Percentiles rank a stretch among this genome's conserved stretches.
phyloP scores from a whole-genome alignment of 2,113 vertebrate genomes.

The Ceuthmochares aereus region DNA sequence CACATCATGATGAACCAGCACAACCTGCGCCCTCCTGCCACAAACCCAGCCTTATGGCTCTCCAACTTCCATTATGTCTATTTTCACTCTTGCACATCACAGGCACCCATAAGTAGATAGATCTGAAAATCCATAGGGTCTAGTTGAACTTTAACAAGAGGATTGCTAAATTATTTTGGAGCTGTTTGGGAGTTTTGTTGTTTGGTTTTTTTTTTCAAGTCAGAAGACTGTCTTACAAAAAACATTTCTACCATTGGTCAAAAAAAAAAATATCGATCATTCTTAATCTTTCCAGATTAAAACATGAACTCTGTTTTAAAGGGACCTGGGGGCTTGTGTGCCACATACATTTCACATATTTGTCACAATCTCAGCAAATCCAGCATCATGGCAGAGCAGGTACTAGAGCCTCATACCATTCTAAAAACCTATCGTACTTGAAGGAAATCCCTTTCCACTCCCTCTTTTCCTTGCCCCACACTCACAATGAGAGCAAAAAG shows the following conservation, averaged over 20 bases:
- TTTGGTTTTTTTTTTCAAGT: background rate
- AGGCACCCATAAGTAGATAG: background rate
- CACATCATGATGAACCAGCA: accelerated
- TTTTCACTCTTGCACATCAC: background rate
- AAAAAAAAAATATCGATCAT: background rate
- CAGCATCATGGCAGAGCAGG: background rate
- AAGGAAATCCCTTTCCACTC: background rate
- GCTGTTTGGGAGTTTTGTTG: accelerated
- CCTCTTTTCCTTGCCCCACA: background rate
- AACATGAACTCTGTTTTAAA: background rate
- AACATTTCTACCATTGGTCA: background rate
- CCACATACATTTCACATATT: background rate
- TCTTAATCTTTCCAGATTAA: background rate
- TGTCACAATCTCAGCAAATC: background rate
- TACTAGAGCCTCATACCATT: background rate
- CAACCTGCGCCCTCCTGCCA: background rate
- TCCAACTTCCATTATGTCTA: background rate
- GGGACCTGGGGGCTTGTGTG: background rate
- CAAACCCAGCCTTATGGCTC: background rate
- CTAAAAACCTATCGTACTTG: background rate
- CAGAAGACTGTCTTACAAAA: background rate
- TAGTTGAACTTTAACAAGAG: no score
- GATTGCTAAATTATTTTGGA: background rate
- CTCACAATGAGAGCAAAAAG: background rate
- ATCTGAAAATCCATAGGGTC: background rate